Evolutionary conservation across 2,888 invertebrate genomes (phyloP), one percentile per base, ranked within the genome.

Genomic region (Leucophenga maculata): DNA sequence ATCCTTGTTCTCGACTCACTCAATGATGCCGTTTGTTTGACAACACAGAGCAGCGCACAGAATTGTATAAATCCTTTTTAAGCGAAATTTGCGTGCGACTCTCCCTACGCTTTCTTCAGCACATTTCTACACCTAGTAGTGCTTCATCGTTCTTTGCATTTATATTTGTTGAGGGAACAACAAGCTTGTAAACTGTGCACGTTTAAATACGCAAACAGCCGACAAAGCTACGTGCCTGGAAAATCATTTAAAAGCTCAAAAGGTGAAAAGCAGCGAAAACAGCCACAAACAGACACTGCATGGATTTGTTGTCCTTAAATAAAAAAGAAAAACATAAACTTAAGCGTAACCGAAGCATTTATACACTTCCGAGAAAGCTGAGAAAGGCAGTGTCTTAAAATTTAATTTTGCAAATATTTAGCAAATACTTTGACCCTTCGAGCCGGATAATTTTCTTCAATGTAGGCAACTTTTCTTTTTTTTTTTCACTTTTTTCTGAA

Each of bases 191-290:
- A 57, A 22, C 20, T 71, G 72, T 62, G 76, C 78, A 78, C 78
- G 83, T 78, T 81, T 82, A 84, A 84, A 82, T 84, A 81, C 76
- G 82, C 75, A 79, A 83, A 78, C 80, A 78, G 76, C 72, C 85
- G 82, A 78, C 78, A 73, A 78, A 78, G 77, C 79, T 78, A 85
- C 85, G 84, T 84, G 84, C 84, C 78, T 83, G 77, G 80, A 79
- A 84, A 84, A 85, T 84, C 82, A 84, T 84, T 85, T 84, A 84
- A 84, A 85, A 83, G 85, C 85, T 84, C 85, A 85, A 83, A 83
- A 83, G 85, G 82, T 85, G 85, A 83, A 84, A 74, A 68, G 75
- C 80, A 84, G 75, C 66, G 75, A 82, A 72, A 80, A 75, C 83
- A 80, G 82, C 82, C 84, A 80, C 82, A 82, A 83, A 77, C 78